phyloP scores from a whole-genome alignment of 1,140 invertebrate species.

The Manduca sexta region DNA sequence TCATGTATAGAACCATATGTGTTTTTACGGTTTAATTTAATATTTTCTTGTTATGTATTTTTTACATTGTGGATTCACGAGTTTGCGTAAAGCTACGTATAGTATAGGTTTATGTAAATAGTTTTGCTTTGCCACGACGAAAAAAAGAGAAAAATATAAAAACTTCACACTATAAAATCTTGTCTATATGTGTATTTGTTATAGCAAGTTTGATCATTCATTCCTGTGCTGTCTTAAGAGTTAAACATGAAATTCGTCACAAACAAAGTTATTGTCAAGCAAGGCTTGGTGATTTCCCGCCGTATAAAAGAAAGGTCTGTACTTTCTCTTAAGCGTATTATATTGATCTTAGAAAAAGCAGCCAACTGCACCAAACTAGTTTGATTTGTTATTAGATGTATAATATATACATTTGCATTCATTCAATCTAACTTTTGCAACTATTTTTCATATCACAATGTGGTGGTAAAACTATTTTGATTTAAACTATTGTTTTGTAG shows the following conservation, averaged over 20 bases:
- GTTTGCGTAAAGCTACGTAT: constrained; percentile 35
- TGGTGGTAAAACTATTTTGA: constrained; percentile 41
- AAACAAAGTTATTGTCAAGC: too few relatives aligned
- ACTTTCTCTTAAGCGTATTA: too few relatives aligned
- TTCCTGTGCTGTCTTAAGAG: too few relatives aligned
- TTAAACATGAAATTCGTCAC: too few relatives aligned
- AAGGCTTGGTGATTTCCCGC: too few relatives aligned
- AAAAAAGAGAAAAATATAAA: constrained; percentile 26
- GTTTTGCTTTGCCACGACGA: constrained; percentile 41
- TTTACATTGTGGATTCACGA: constrained; percentile 24
- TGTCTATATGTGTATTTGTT: constrained; percentile 11
- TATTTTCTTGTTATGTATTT: constrained; percentile 22
- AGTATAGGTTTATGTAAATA: constrained; percentile 64
- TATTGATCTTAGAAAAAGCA: too few relatives aligned
- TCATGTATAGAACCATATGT: constrained; percentile 24
- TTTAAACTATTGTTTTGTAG: constrained; percentile 41
- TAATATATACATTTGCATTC: too few relatives aligned
- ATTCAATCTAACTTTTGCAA: constrained; percentile 1
- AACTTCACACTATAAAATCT: constrained; percentile 15
- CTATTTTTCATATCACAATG: constrained; percentile 25
- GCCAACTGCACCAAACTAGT: too few relatives aligned
- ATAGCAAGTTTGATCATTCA: too few relatives aligned
- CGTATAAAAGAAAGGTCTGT: too few relatives aligned
- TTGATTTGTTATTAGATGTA: too few relatives aligned
- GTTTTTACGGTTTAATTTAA: constrained; percentile 31